Base-by-base conservation (phyloP, 2,888 invertebrate species). In the Cryptus armator region DNA sequence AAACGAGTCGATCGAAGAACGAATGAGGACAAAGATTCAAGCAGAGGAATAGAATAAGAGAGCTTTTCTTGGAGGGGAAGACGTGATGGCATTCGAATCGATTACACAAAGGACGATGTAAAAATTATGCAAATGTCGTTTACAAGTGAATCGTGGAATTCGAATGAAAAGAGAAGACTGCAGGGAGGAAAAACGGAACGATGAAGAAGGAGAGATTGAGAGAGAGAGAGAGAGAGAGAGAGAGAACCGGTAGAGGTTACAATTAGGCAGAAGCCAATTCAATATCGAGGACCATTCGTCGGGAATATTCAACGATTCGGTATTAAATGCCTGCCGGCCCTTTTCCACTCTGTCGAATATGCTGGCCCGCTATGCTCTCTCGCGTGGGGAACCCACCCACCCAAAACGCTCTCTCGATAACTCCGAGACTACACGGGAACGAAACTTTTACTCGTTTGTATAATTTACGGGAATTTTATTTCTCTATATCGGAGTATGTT, bases 81-180 rank as follows among this genome's bases (percentile, higher is more conserved):
- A 80, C 66, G 71, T 80, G 74, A 19, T 72, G 82, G 88, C 87
- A 89, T 91, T 89, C 88, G 90, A 92, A 91, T 91, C 91, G 91
- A 92, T 92, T 91, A 90, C 89, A 90, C 81, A 81, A 87, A 89
- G 89, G 89, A 86, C 89, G 89, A 92, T 92, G 92, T 92, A 93
- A 93, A 92, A 93, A 93, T 93, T 93, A 93, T 93, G 93, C 90
- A 93, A 92, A 93, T 92, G 89, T 82, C 91, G 91, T 91, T 92
- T 92, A 92, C 92, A 91, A 92, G 91, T 91, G 91, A 92, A 92
- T 91, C 79, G 87, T 67, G 85, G 70, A 72, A 70, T 46, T 44
- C 48, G 68, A 72, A 83, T 59, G 71, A 76, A 67, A 29, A 32
- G 71, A 32, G 59, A 32, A 29, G 51, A 24, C 32, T 53, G 53